Base-by-base conservation (phyloP, 1,140 invertebrate genomes). In the Hycleus cichorii region DNA sequence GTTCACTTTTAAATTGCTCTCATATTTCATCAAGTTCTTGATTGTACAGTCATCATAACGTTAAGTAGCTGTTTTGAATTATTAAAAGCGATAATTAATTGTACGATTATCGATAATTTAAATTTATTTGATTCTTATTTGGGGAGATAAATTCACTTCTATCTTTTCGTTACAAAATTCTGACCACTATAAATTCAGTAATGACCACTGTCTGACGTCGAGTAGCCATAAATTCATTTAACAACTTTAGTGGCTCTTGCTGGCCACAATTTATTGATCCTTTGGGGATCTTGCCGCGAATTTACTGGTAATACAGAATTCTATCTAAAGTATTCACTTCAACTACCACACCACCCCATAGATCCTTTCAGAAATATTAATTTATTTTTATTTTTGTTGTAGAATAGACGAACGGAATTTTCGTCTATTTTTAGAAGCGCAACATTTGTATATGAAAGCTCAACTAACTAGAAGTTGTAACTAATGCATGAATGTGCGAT, bases 201-300 rank as follows among this genome's bases (percentile, higher is more conserved):
- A 70, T 66, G 69, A 69, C 69, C 67, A 64, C 46, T 64, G 66
- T 67, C 69, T 61, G 64, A 66, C 64, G 62, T 69, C 58, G 49
- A 65, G 64, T 63, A 60, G 59, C 67, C 62, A 65, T 71, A 71
- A 71, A 71, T 71, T 71, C 67, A 71, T 71, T 71, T 69, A 71
- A 71, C 69, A 71, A 71, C 69, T 71, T 71, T 69, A 68, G 64
- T 67, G 62, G 64, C 58, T 69, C 66, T 65, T 71, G 63, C 64
- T 50, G 51, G 59, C 67, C 67, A 60, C 67, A 70, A 70, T 70
- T 70, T 70, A 70, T 63, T 44, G 60, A 52, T 42, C 69, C 67
- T 43, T 62, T 39, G 39, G 67, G 69, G 64, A 65, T 55, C 55
- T 58, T 49, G 49, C 39, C 56, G 58, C 51, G 49, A 66, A 66